Percentiles rank a stretch among this genome's conserved stretches.
phyloP scores from a whole-genome alignment of 2,888 invertebrate species.

The Incurvaria masculella region DNA sequence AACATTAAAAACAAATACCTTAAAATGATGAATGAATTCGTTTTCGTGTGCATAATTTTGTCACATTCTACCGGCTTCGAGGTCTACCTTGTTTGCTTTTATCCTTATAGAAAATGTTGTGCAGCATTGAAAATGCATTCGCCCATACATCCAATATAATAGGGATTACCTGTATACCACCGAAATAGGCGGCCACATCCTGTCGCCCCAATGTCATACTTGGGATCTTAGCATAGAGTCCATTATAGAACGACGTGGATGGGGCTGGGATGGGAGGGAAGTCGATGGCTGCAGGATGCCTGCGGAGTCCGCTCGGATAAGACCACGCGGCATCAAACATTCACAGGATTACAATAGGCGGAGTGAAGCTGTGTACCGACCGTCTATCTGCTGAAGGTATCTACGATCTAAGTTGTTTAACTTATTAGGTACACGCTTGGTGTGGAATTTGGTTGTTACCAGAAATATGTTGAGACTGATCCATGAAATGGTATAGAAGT shows the following conservation, averaged over 20 bases:
- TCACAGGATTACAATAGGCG: neutral
- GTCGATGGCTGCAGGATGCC: neutral
- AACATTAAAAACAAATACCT: no score
- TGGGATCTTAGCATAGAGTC: neutral
- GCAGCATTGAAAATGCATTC: constrained; percentile 53
- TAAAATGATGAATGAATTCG: no score
- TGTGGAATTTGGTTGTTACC: no score
- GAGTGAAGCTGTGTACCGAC: no score
- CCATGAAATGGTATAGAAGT: no score
- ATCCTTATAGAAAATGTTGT: constrained; percentile 56
- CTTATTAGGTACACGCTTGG: no score
- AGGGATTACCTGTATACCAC: constrained; percentile 38
- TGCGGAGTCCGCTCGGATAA: no score
- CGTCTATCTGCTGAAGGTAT: no score
- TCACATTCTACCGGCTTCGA: constrained; percentile 45
- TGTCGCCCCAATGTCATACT: neutral
- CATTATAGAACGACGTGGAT: neutral
- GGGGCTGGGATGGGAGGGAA: neutral
- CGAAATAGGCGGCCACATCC: neutral
- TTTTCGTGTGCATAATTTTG: no score
- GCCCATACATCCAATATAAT: constrained; percentile 52
- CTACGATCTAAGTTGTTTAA: no score
- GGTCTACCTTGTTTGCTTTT: constrained; percentile 55
- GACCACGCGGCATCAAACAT: neutral
- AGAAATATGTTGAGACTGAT: no score